Percentiles rank a stretch among this genome's conserved stretches.
Conservation (phyloP, 2,113 vertebrate genomes). For the Chlamydotis undulata region DNA sequence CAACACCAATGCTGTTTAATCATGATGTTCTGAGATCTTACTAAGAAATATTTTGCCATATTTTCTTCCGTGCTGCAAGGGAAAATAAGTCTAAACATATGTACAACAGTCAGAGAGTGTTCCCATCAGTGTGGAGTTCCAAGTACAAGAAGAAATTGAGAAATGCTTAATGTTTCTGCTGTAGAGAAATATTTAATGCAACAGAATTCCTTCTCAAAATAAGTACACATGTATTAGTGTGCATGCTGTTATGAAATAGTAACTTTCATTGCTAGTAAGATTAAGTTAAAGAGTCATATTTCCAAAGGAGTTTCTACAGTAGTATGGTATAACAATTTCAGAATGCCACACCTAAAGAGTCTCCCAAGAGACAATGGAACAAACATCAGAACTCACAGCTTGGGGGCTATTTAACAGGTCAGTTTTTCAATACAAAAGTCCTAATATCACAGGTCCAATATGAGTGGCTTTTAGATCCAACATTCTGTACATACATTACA, state of each 20-base stretch:
- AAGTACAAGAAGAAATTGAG: conserved; percentile 56
- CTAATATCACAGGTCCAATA: neutral
- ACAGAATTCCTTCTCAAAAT: conserved; percentile 50
- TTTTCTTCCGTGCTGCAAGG: conserved; percentile 36
- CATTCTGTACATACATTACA: conserved; percentile 15
- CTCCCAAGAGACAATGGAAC: conserved; percentile 44
- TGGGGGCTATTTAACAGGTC: conserved; percentile 13
- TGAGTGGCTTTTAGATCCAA: conserved; percentile 1
- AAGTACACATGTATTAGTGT: neutral
- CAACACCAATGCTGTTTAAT: neutral
- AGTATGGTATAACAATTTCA: neutral
- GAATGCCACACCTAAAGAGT: conserved; percentile 24
- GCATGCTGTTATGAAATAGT: conserved; percentile 46
- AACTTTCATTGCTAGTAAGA: conserved; percentile 4
- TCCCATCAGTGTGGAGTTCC: conserved; percentile 2
- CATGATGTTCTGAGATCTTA: neutral
- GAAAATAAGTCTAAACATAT: neutral
- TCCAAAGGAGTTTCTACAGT: conserved; percentile 41
- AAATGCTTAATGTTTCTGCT: conserved; percentile 35
- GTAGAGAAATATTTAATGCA: conserved; percentile 64
- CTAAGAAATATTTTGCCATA: neutral
- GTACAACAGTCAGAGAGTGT: neutral
- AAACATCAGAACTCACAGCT: conserved; percentile 43
- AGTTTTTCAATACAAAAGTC: conserved; percentile 30
- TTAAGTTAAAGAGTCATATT: conserved; percentile 27